Evolutionary conservation across 1,140 invertebrate species (phyloP), one percentile per base, ranked within the genome.

Genomic region (Drosophila repleta): DNA sequence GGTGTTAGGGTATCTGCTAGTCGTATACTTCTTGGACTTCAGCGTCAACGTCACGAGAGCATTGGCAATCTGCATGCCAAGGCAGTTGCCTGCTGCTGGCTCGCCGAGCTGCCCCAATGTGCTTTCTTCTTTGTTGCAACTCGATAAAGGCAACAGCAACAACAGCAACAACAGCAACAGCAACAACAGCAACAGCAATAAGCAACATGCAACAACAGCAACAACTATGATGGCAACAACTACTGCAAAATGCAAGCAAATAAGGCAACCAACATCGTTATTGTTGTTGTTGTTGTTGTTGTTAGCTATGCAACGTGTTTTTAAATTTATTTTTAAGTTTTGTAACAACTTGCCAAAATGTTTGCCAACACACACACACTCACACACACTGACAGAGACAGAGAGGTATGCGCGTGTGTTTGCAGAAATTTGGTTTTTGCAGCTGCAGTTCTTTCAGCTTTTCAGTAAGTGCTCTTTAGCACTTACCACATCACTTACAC

Each of bases 281-380:
- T 29, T 29, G 29, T 29, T 29, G 29, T 24, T 24, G 3, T 29
- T 29, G 37, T 66, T 73, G 70, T 73, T 73, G 60, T 73, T 62
- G 70, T 56, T 73, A 55, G 56, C 41, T 35, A 49, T 46, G 69
- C 70, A 68, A 73, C 51, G 70, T 68, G 48, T 69, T 65, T 73
- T 73, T 35, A 58, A 76, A 76, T 75, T 51, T 64, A 82, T 72
- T 78, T 82, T 77, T 55, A 83, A 83, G 66, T 82, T 57, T 53
- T 62, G 57, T 48, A 53, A 49, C 51, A 67, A 74, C 48, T 70
- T 76, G 49, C 43, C 45, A 57, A 37, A 64, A 74, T 69, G 57
- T 68, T 73, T 73, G 56, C 70, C 64, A 68, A 35, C 17, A 24
- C 51, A 24, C 43, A 61, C 11, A 35, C n/a, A n/a, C 18, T 35